Evolutionary conservation across 2,113 vertebrate genomes (phyloP), one percentile per base, ranked within the genome.

Genomic region (Pterocles orientalis): DNA sequence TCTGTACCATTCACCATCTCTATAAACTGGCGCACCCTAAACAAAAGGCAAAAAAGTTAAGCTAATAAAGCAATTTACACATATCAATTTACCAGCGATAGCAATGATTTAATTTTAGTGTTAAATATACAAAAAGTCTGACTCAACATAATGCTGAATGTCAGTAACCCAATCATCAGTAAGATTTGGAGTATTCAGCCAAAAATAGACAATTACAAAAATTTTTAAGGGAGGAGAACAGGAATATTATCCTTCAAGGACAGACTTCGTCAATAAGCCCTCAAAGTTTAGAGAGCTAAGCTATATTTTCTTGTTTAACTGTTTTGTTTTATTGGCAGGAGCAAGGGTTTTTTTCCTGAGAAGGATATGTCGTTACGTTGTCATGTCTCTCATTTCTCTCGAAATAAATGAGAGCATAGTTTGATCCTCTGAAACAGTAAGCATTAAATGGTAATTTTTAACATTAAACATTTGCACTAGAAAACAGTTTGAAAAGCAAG

Each of bases 1-100:
- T 99, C 99, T 12, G 99, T 99, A 92, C 99, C 99, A 16, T 99
- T 99, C 98, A 99, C 99, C 99, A 99, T 99, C 98, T 99, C 99
- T 97, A 99, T 99, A 92, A 99, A 99, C 97, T 99, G 99, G 87
- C 99, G 99, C 92, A 99, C 99, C 98, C 99, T 99, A 76, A 96
- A 96, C 93, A 89, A 98, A 97, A 94, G 84, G 97, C 61, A 88
- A 33, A 86, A 29, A n/a, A 69, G 93, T 97, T 97, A 91, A 96
- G 90, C 84, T 76, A 75, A 82, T 71, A 65, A 94, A 73, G 45
- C 85, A 36, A 71, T 41, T 51, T 28, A 60, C 41, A 51, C 54
- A 28, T 36, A 82, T 82, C 51, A 26, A 72, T 86, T 86, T 47
- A 92, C 80, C 81, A 92, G 60, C 0, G 24, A 95, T 1, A 92